Evolutionary conservation across 2,888 invertebrate species (phyloP), one percentile per base, ranked within the genome.

Genomic region (Muschampia plurimacula): DNA sequence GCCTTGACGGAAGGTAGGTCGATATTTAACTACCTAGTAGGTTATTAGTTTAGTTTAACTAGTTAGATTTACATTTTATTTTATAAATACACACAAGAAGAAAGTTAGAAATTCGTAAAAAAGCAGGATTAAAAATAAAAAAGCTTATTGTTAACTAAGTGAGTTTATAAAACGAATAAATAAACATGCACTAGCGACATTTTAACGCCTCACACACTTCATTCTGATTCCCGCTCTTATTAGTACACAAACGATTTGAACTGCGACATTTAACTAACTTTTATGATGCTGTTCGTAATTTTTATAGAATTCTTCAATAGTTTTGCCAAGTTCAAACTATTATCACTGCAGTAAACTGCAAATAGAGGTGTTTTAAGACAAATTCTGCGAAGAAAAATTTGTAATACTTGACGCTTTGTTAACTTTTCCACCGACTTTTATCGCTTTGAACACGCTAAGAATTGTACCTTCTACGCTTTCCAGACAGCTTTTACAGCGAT

Each of bases 171-270:
- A 46, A 46, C 32, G 1, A 32, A 4, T 4, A 52, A 52, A 64
- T 44, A 32, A 65, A 55, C 44, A 66, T 66, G 71, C 65, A 55
- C 55, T 62, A 63, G 77, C 74, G 73, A 74, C 83, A 83, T 84
- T 82, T 85, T 84, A 84, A 76, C 63, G 65, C 72, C 76, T 69
- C 74, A 73, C 73, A 69, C 75, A 62, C 72, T 76, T 79, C 80
- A 81, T 82, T 83, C 78, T 84, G 85, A 88, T 85, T 86, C 85
- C 83, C 83, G 81, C 83, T 83, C 81, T 82, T 85, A 86, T 86
- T 87, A 86, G 82, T 83, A 82, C 80, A 82, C 78, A 81, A 82
- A 79, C 79, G 77, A 81, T 85, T 82, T 82, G 75, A 82, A 82
- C 83, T 77, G 81, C 73, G 68, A 77, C 80, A 80, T 81, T 82